These are phyloP conservation scores for Salarias fasciatus DNA, from an alignment of 2,797 vertebrate genomes.

Conservation along the genomic window DNA sequence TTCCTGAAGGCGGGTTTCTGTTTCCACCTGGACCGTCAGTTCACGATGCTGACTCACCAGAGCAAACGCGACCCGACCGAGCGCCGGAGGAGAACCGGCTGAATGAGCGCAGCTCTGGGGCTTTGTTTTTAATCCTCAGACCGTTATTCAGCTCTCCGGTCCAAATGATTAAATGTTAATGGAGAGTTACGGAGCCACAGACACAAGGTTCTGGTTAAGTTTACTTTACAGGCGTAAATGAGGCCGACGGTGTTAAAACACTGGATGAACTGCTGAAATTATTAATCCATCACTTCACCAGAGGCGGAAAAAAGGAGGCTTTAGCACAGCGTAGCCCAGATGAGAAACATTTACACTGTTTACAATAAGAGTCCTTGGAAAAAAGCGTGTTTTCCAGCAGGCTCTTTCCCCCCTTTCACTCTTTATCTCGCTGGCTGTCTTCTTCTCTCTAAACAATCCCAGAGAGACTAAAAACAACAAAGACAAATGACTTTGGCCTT, in stretches of 20 bases:
- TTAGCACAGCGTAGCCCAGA: conserved; percentile 20
- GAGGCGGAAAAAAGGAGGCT: background rate
- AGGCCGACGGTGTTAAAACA: background rate
- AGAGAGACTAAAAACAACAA: conserved; percentile 63
- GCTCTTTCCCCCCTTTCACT: conserved; percentile 40
- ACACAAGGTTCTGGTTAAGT: conserved; percentile 9
- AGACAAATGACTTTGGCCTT: conserved; percentile 77
- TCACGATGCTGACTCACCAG: conserved; percentile 34
- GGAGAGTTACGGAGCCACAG: conserved; percentile 9
- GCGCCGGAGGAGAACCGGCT: conserved; percentile 16
- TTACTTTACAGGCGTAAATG: conserved; percentile 3
- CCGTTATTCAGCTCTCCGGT: conserved; percentile 34
- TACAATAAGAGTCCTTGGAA: conserved; percentile 39
- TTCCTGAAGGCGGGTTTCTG: conserved; percentile 9
- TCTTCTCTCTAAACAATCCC: conserved; percentile 57
- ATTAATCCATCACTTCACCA: background rate
- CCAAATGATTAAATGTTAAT: conserved; percentile 39
- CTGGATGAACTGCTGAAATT: background rate
- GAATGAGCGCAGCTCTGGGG: conserved; percentile 33
- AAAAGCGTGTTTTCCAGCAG: conserved; percentile 28
- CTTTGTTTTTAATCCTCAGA: conserved; percentile 28
- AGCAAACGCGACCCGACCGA: conserved; percentile 21
- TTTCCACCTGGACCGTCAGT: conserved; percentile 31
- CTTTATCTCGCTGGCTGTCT: conserved; percentile 45
- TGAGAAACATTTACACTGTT: conserved; percentile 52